Evolutionary conservation across 2,113 vertebrate genomes (phyloP), one percentile per base, ranked within the genome.

Genomic region (Malurus alboscapulatus): DNA sequence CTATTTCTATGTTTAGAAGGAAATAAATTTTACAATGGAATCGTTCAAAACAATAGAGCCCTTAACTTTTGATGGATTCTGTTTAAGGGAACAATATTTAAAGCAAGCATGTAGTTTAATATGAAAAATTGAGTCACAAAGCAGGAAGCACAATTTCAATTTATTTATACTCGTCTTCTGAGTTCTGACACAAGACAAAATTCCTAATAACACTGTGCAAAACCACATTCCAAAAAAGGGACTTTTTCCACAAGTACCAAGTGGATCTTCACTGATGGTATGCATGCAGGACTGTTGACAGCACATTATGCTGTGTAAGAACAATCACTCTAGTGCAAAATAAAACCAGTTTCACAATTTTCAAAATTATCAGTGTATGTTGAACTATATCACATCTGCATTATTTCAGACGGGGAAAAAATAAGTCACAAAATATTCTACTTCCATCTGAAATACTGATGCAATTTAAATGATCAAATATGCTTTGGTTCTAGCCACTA

Each of bases 231-330:
- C 42, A 84, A 73, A 86, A 69, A n/a, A 29, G 16, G 3, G 0
- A 18, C 12, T 54, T 90, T 20, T 84, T 58, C 63, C 88, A 86
- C 2, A 7, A 66, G 50, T 12, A 78, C 20, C 42, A 78, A 68
- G n/a, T 7, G 27, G 38, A 82, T 57, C 17, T 78, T 78, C 47
- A 71, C 42, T 40, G 26, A 17, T 22, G 19, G 4, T 67, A 32
- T 1, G 2, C 45, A 47, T n/a, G 40, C 66, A 85, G 34, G 68
- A 71, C 47, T 47, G 34, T 4, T 63, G 42, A 50, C 73, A 87
- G 65, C 45, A 72, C 2, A 0, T 45, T 71, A 50, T 7, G 74
- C 54, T 7, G 34, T 3, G 0, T 19, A 69, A 66, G 26, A 91
- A 66, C 40, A 66, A 86, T 10, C 18, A 61, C 29, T 34, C 6